Base-by-base conservation (phyloP, 2,888 invertebrate species). In the Seira musarum region DNA sequence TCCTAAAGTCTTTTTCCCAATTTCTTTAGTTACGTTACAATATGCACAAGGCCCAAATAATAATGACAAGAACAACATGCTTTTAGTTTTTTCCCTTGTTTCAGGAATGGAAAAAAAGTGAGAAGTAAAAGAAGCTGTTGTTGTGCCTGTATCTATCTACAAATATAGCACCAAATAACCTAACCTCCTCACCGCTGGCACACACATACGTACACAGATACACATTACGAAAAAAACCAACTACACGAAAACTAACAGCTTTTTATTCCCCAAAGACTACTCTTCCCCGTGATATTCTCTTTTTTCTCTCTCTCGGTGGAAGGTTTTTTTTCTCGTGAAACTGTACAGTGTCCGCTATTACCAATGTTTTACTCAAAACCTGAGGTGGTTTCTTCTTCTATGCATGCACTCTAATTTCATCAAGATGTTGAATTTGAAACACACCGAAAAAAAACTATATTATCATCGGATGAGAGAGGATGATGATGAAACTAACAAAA, bases 221-320 rank as follows among this genome's bases (percentile, higher is more conserved):
- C 46, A 66, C 57, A 60, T 22, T 68, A 67, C 24, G 30, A 35
- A 21, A 64, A 57, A 21, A 25, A 40, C 57, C 61, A 22, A 65
- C 65, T 66, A 71, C 70, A 80, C 46, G 64, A 65, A 77, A 80
- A 74, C 74, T 80, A 80, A 80, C 80, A 80, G 80, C 80, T 80
- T 80, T 78, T 74, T 80, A 80, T 80, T 80, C 80, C 80, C 80
- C 40, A 70, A 80, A 80, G 80, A 80, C 80, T 65, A 60, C 74
- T 74, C 73, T 70, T 60, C 80, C 53, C 66, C 73, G 61, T 65
- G 67, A 65, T 74, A 74, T 53, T 60, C 80, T 71, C 30, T 8
- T 8, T 30, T 8, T 30, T 8, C 30, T 8, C 30, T 30, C 30
- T 30, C 30, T 8, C 30, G 30, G 30, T 30, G 30, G n/a, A n/a